Evolutionary conservation across 2,888 invertebrate genomes (phyloP), one percentile per base, ranked within the genome.

Genomic region (Pogonocherus hispidulus): DNA sequence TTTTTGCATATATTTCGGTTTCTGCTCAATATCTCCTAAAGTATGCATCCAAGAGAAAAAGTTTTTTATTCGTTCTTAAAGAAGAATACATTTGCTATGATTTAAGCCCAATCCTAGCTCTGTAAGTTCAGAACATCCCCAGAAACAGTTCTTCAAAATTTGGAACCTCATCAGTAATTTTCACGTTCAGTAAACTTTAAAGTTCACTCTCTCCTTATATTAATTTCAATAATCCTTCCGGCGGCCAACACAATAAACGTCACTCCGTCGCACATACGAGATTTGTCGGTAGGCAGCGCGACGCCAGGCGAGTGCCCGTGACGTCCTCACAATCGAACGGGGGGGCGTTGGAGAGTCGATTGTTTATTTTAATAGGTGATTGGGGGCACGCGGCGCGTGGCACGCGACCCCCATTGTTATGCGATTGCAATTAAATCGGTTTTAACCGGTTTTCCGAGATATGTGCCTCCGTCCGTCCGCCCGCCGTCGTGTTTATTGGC

Each of bases 321-420:
- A 67, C 67, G 66, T 32, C 51, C 49, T 37, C 22, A 37, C n/a
- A 27, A 35, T 37, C 20, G 22, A 9, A 37, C 18, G 14, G 2
- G 23, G n/a, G 62, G 62, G 62, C 35, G 62, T 49, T 23, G 44
- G 32, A 8, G 35, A 22, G 47, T 35, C 51, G 35, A 51, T 77
- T 80, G 79, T 80, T 79, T 80, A 79, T 78, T 80, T 80, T 80
- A 81, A 80, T 80, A 78, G 78, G 76, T 79, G 80, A 79, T 80
- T 79, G 78, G 66, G 60, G 74, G 70, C 79, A 78, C 79, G 78
- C 74, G 77, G 56, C 72, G 32, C 72, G 67, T 32, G 76, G 66
- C 80, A 79, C 80, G 79, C 75, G 79, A 70, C 79, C 71, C 73
- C 68, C 70, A 73, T 74, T 75, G 72, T 77, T 73, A 68, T 76